phyloP scores from a whole-genome alignment of 1,140 invertebrate species.

The Diorhabda sublineata region DNA sequence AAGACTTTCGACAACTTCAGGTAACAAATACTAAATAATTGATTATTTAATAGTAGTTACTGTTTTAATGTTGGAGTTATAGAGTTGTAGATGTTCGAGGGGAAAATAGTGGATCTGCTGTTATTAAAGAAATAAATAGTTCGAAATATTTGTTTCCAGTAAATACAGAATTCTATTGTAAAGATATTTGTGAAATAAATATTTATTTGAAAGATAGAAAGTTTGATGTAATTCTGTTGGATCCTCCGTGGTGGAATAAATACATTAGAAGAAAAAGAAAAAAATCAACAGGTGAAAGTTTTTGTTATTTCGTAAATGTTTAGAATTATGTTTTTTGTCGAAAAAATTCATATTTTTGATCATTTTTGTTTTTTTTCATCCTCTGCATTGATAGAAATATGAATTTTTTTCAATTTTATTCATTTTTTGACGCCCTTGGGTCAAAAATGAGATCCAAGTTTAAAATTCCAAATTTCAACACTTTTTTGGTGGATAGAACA shows the following conservation, averaged over 20 bases:
- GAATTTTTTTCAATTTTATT: too few species aligned
- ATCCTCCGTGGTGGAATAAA: constrained; percentile 94
- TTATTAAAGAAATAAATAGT: constrained; percentile 28
- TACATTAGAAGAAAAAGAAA: constrained; percentile 76
- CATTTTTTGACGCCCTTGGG: too few species aligned
- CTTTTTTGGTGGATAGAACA: too few species aligned
- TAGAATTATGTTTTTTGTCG: too few species aligned
- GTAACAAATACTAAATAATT: too few species aligned
- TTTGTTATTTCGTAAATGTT: too few species aligned
- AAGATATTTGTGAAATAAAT: constrained; percentile 33
- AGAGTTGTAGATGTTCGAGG: constrained; percentile 27
- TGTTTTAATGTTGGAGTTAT: neutral
- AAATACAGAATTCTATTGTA: constrained; percentile 40
- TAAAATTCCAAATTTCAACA: too few species aligned
- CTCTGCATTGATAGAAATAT: too few species aligned
- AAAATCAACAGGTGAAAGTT: constrained; percentile 40
- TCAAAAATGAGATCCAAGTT: too few species aligned
- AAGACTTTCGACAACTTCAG: neutral
- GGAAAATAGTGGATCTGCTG: constrained; percentile 29
- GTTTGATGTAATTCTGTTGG: constrained; percentile 80
- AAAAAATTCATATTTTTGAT: too few species aligned
- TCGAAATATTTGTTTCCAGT: constrained; percentile 39
- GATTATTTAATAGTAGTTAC: neutral
- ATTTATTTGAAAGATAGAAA: constrained; percentile 34
- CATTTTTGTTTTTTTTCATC: too few species aligned